Base-by-base conservation (phyloP, 2,888 invertebrate species). In the Iselma pallidipennis region DNA sequence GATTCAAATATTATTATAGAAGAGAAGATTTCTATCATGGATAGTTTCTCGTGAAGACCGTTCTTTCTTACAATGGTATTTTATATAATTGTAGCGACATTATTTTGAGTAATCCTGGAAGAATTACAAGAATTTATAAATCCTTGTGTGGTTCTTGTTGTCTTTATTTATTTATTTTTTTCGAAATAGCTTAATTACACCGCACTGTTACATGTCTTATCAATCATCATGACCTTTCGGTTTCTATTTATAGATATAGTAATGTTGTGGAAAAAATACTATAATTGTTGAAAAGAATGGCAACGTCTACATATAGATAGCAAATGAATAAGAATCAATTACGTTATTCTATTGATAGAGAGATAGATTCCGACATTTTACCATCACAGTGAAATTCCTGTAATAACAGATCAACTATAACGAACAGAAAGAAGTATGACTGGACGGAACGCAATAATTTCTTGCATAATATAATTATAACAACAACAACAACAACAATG, bases 351-450 rank as follows among this genome's bases (percentile, higher is more conserved):
- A 62, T 58, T 55, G 55, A 62, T 45, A 42, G n/a, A n/a, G n/a
- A n/a, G 31, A 50, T 57, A 28, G 45, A 45, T 19, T 45, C 45
- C 58, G 62, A 55, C 57, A 62, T 62, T 62, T 57, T 55, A 49
- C 19, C 26, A 51, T 55, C n/a, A 12, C n/a, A 45, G 21, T 45
- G 45, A 61, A 61, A 56, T 57, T 52, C 60, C 54, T 14, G 28
- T 49, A 59, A 59, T 53, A 59, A 53, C 45, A 29, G 52, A 69
- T 69, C 70, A 64, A 61, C 61, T 69, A 59, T 69, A 66, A 67
- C 66, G 61, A 69, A 45, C 12, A 23, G 45, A 45, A 12, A 45
- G 21, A 23, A 21, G 5, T 45, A 45, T 45, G 45, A 45, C 45
- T 45, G 3, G 45, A 45, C 45, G 45, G 23, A 45, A 23, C 12